Base-by-base conservation (phyloP, 2,888 invertebrate species). In the Hofmannophila pseudospretella region DNA sequence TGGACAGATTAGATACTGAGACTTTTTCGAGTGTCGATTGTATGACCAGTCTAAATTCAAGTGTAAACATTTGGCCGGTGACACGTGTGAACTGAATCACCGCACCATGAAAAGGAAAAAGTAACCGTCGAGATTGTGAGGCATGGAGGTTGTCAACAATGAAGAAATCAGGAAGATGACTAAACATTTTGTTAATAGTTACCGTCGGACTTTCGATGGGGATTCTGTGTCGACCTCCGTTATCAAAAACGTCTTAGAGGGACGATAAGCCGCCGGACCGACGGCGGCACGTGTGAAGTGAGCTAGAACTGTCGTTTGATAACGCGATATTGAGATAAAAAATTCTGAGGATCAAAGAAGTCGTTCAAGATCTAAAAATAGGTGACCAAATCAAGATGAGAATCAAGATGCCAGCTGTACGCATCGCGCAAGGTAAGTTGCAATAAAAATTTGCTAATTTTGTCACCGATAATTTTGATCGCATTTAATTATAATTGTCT, bases 401-500 rank as follows among this genome's bases (percentile, higher is more conserved):
- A 95, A 96, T 96, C 90, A 96, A 96, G 92, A 96, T 96, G 96
- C 96, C 96, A 88, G 96, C 96, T 87, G 95, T 96, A 89, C 93
- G 96, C 90, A 96, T 96, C 91, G 95, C 96, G 89, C 96, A 96
- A 95, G 96, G 96, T 96, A 89, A 92, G 92, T 81, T 36, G 9
- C 13, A 36, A 23, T n/a, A n/a, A 13, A 29, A 32, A 36, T 13
- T 16, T 5, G 16, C 16, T n/a, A n/a, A n/a, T n/a, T n/a, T n/a
- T n/a, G n/a, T n/a, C n/a, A n/a, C n/a, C n/a, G n/a, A n/a, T n/a
- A n/a, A n/a, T n/a, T n/a, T n/a, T n/a, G n/a, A n/a, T n/a, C n/a
- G n/a, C n/a, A n/a, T n/a, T n/a, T 20, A 20, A 20, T 3, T 20
- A 20, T 20, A 4, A 20, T 7, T 20, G 8, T 7, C 8, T 20